phyloP scores from a whole-genome alignment of 1,140 invertebrate genomes.

The Berghia stephanieae region DNA sequence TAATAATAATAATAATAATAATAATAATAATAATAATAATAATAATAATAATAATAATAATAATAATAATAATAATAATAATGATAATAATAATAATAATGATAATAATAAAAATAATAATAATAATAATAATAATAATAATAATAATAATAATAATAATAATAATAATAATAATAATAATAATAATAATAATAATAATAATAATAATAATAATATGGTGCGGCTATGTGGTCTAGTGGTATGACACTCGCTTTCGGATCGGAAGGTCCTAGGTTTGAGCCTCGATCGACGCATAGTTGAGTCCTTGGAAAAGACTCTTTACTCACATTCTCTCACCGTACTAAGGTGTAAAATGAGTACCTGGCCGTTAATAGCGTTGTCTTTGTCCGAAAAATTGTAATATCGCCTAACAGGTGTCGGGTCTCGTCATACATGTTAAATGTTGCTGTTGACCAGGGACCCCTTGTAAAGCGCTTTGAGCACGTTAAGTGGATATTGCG shows the following conservation, averaged over 20 bases:
- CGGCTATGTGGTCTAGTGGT: neutral
- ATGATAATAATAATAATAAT: constrained; percentile 12
- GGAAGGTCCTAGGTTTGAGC: neutral
- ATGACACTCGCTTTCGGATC: neutral
- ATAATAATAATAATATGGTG: neutral
- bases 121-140: constrained; percentile 5
- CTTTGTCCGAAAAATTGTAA: no score
- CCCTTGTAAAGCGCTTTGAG: no score
- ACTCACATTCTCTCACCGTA: neutral
- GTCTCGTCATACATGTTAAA: no score
- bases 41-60: constrained; percentile 6
- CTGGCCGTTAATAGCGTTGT: neutral
- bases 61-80: constrained; percentile 10
- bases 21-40: constrained; percentile 2
- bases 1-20: constrained; percentile 3
- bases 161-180: constrained; percentile 10
- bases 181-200: constrained; percentile 10
- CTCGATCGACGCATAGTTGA: neutral
- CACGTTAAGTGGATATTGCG: no score
- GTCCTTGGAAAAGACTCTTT: neutral
- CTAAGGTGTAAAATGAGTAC: neutral
- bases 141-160: constrained; percentile 6
- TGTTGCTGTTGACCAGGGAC: no score
- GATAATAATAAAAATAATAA: constrained; percentile 5
- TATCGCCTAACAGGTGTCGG: no score